Evolutionary conservation across 2,888 invertebrate genomes (phyloP).

Genomic region (Ceramica pisi): DNA sequence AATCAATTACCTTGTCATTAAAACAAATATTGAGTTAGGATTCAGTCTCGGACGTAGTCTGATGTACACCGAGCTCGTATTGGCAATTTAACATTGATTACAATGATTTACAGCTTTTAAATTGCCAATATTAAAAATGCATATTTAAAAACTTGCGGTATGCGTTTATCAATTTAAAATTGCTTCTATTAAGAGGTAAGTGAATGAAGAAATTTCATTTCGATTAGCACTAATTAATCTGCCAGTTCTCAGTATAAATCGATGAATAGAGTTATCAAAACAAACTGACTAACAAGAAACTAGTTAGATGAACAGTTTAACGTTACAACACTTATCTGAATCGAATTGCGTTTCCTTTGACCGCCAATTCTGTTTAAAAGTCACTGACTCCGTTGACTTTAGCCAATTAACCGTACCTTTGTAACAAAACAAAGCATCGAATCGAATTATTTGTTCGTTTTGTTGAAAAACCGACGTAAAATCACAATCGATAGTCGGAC

Average conservation of each 20-base stretch:
- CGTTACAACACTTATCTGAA: constrained; percentile 66
- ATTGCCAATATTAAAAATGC: constrained; percentile 43
- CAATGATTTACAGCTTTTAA: constrained; percentile 57
- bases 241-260: constrained; percentile 41
- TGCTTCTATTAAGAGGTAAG: constrained; percentile 46
- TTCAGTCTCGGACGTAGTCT: constrained; percentile 77
- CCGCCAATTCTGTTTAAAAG: constrained; percentile 67
- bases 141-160: constrained; percentile 43
- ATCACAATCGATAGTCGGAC: constrained; percentile 61
- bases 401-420: constrained; percentile 74
- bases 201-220: constrained; percentile 59
- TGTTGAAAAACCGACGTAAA: constrained; percentile 65
- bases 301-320: constrained; percentile 66
- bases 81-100: constrained; percentile 56
- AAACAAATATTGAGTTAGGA: constrained; percentile 88
- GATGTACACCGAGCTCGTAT: constrained; percentile 57
- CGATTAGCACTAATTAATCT: constrained; percentile 57
- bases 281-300: constrained; percentile 61
- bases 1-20: constrained; percentile 88
- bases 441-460: constrained; percentile 71
- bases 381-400: constrained; percentile 72
- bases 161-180: constrained; percentile 36
- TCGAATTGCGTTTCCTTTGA: constrained; percentile 75
- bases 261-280: constrained; percentile 61
- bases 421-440: constrained; percentile 69